Evolutionary conservation across 1,140 invertebrate species (phyloP).

Genomic region (Nasonia vitripennis): DNA sequence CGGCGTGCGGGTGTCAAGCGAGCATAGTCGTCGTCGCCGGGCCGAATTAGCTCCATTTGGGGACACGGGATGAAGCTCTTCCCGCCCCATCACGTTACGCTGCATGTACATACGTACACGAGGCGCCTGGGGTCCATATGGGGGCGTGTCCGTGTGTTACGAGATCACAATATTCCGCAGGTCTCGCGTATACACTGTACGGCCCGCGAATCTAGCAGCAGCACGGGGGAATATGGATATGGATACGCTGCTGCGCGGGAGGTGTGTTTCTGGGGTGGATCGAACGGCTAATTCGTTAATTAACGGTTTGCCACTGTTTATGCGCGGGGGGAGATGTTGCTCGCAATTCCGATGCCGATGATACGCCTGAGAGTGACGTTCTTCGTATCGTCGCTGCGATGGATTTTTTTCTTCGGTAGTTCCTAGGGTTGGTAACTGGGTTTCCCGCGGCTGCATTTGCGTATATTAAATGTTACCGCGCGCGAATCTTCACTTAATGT

Average conservation of each 20-base stretch:
- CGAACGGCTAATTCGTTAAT: constrained; percentile 14
- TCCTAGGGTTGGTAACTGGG: background rate
- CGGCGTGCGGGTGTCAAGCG: constrained; percentile 6
- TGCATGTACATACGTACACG: background rate
- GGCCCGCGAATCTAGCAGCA: background rate
- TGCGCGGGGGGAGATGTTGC: background rate
- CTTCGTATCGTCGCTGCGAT: background rate
- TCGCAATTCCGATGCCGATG: background rate
- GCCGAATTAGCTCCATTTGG: constrained; percentile 46
- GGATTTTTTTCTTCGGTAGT: background rate
- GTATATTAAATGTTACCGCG: background rate
- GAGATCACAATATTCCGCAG: background rate
- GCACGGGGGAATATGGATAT: background rate
- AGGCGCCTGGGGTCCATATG: background rate
- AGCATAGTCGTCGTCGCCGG: constrained; percentile 36
- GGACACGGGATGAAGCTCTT: constrained; percentile 10
- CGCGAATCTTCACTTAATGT: background rate
- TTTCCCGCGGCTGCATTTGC: background rate
- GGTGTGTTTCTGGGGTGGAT: background rate
- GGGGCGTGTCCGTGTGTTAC: constrained; percentile 24
- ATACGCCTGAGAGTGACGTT: background rate
- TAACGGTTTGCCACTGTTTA: background rate
- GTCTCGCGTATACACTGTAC: background rate
- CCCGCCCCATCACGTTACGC: background rate
- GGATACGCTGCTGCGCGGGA: background rate